Conservation (phyloP, 2,888 invertebrate genomes). For the Melinaea marsaeus region DNA sequence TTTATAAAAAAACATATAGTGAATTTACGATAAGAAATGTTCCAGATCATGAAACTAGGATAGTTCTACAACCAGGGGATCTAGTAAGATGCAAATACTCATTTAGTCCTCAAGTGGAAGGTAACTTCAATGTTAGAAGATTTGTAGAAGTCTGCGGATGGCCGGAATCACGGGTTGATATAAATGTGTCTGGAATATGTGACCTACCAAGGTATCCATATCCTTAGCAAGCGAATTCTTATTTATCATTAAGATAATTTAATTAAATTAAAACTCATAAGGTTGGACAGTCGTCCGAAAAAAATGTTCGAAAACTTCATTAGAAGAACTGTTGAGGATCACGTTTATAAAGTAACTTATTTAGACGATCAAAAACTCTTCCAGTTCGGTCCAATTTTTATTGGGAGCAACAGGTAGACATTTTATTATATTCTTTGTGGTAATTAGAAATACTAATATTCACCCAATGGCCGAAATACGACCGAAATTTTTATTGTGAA, state of each 20-base stretch:
- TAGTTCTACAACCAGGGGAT: slow-evolving; percentile 62
- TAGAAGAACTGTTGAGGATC: slow-evolving; percentile 57
- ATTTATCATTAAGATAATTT: not conserved
- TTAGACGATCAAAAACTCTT: slow-evolving; percentile 66
- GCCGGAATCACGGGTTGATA: slow-evolving; percentile 63
- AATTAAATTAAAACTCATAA: slow-evolving; percentile 36
- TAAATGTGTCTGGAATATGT: slow-evolving; percentile 60
- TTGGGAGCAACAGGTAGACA: slow-evolving; percentile 54
- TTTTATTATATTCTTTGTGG: not conserved
- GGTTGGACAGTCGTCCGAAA: slow-evolving; percentile 68
- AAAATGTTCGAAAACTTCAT: slow-evolving; percentile 70
- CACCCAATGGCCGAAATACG: too few relatives aligned
- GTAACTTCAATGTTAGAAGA: slow-evolving; percentile 58
- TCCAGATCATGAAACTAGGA: slow-evolving; percentile 47
- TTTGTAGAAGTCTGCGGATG: slow-evolving; percentile 69
- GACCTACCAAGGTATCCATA: slow-evolving; percentile 61
- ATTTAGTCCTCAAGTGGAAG: slow-evolving; percentile 63
- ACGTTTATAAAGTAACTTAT: slow-evolving; percentile 62
- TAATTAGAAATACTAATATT: too few relatives aligned
- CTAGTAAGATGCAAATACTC: slow-evolving; percentile 67
- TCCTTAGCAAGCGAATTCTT: not conserved
- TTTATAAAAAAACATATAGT: not conserved
- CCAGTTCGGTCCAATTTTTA: slow-evolving; percentile 69
- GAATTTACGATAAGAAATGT: slow-evolving; percentile 9
- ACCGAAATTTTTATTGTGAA: too few relatives aligned